These are phyloP conservation scores for Pantherophis vulpinus DNA, from an alignment of 2,797 vertebrate species.

Conservation along the genomic window DNA sequence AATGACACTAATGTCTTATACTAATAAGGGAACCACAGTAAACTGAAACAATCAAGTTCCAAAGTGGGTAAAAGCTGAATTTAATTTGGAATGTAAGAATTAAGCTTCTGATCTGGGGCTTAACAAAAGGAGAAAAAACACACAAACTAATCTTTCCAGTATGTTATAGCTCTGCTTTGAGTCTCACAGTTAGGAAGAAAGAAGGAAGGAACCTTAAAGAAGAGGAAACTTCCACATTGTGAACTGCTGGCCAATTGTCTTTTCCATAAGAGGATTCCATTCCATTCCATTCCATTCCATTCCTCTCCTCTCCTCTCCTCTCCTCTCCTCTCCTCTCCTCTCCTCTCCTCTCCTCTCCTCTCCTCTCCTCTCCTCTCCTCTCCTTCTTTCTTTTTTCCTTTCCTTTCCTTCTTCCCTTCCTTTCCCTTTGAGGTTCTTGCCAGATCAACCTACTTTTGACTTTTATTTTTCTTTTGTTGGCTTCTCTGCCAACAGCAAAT, in stretches of 20 bases:
- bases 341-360: too few relatives aligned
- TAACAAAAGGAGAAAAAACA: background rate
- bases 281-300: too few relatives aligned
- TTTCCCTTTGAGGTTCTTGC: background rate
- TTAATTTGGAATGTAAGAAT: background rate
- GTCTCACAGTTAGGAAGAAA: background rate
- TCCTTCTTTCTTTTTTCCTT: too few relatives aligned
- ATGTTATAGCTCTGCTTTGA: background rate
- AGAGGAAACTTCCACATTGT: background rate
- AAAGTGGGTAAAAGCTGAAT: background rate
- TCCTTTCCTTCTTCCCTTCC: too few relatives aligned
- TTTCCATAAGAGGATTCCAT: background rate
- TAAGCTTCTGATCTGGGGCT: background rate
- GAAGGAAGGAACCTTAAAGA: background rate
- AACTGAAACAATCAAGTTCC: background rate
- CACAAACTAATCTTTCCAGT: background rate
- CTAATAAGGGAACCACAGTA: background rate
- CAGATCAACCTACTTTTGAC: background rate
- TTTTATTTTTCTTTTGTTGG: background rate
- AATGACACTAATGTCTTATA: background rate
- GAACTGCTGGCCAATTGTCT: background rate
- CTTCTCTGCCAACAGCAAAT: background rate
- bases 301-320: too few relatives aligned
- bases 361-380: background rate
- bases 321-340: background rate